These are phyloP conservation scores for Saccopteryx bilineata DNA, from an alignment of 2,113 vertebrate genomes.

Conservation along the genomic window DNA sequence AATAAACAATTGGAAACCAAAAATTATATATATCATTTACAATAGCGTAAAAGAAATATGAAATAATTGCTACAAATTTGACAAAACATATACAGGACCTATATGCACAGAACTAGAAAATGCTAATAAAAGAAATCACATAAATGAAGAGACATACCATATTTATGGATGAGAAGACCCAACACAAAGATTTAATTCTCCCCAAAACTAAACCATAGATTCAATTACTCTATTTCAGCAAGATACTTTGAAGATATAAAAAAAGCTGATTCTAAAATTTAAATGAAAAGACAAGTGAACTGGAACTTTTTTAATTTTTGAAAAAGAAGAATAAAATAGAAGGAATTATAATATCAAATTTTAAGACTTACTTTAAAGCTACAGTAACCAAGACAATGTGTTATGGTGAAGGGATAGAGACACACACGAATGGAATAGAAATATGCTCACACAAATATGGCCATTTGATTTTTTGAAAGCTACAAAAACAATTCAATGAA, in stretches of 20 bases:
- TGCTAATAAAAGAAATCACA: constrained; percentile 15
- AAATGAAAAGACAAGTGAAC: not conserved
- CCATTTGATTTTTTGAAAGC: not conserved
- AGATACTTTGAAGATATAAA: not conserved
- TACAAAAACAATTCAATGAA: not conserved
- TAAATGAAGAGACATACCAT: not conserved
- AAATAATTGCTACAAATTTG: constrained; percentile 6
- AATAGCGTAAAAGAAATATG: constrained; percentile 4
- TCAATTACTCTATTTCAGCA: not conserved
- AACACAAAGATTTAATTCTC: constrained; percentile 9
- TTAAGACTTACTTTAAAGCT: constrained; percentile 37
- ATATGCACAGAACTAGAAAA: not conserved
- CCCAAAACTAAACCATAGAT: not conserved
- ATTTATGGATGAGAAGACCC: not conserved
- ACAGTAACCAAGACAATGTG: not conserved
- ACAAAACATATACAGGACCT: not conserved
- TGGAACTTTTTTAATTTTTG: not conserved
- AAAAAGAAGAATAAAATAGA: not conserved
- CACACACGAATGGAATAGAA: not conserved
- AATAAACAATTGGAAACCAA: constrained; percentile 17
- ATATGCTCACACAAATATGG: not conserved
- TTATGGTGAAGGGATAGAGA: not conserved
- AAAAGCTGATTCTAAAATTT: constrained; percentile 15
- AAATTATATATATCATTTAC: not conserved
- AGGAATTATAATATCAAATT: constrained; percentile 1